Evolutionary conservation across 2,797 vertebrate species (phyloP).

Genomic region (Hybognathus amarus): DNA sequence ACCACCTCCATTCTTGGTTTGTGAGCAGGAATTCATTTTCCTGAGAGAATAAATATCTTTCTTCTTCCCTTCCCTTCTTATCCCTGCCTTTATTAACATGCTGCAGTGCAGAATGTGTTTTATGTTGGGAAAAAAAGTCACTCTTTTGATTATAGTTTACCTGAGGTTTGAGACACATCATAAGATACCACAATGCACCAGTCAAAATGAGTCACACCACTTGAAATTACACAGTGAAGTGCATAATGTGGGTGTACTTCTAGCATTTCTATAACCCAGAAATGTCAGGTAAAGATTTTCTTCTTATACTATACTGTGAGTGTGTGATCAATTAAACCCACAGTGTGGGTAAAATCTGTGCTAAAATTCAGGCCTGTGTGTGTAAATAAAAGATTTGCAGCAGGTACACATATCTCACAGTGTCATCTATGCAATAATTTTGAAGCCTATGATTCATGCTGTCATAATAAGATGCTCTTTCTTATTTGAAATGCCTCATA

Average conservation of each 20-base stretch:
- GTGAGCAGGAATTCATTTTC: background rate
- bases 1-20: background rate
- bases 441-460: background rate
- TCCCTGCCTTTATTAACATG: slow-evolving; percentile 5
- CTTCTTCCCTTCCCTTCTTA: background rate
- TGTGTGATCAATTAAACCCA: too few species aligned
- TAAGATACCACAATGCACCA: slow-evolving; percentile 15
- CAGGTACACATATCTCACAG: too few species aligned
- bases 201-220: slow-evolving; percentile 25
- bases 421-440: background rate
- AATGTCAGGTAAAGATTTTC: background rate
- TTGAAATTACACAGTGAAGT: background rate
- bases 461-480: background rate
- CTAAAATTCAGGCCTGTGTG: too few species aligned
- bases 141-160: slow-evolving; percentile 25
- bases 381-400: too few species aligned
- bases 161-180: slow-evolving; percentile 13
- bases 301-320: background rate
- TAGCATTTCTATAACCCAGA: background rate
- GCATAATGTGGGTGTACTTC: slow-evolving; percentile 11
- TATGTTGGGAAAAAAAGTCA: background rate
- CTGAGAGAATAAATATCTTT: background rate
- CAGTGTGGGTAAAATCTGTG: too few species aligned
- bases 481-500: slow-evolving; percentile 1
- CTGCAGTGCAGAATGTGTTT: background rate